These are phyloP conservation scores for Lacerta bilineata DNA, from an alignment of 2,797 vertebrate genomes.

Conservation along the genomic window DNA sequence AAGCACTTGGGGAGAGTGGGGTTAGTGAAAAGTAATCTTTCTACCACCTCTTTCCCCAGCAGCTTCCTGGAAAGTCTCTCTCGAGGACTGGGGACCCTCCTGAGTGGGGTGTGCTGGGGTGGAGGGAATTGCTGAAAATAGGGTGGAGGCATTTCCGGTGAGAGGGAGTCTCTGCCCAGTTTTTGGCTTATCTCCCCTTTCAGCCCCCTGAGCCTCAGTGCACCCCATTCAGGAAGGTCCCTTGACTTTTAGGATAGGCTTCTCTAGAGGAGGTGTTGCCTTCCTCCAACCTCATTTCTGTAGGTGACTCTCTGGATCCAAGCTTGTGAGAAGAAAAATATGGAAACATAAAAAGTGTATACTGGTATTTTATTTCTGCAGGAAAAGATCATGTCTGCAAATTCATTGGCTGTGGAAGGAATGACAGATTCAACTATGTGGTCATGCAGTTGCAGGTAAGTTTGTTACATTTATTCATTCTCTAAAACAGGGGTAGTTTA, in stretches of 20 bases:
- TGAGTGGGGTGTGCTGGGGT: neutral
- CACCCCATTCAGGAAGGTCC: neutral
- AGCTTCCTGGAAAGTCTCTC: neutral
- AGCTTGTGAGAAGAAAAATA: constrained; percentile 4
- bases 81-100: neutral
- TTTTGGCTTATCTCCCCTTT: neutral
- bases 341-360: constrained; percentile 34
- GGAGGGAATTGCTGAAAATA: neutral
- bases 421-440: constrained; percentile 98
- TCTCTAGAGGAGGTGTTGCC: neutral
- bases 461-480: constrained; percentile 36
- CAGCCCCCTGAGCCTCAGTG: neutral
- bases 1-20: neutral
- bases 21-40: neutral
- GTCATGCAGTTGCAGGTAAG: constrained; percentile 99
- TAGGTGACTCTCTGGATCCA: constrained; percentile 7
- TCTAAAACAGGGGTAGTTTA: neutral
- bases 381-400: constrained; percentile 98
- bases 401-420: constrained; percentile 97
- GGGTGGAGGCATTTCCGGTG: neutral
- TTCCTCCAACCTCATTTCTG: neutral
- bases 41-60: neutral
- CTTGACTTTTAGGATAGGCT: neutral
- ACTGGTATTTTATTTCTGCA: constrained; percentile 69
- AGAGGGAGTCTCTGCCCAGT: neutral